Evolutionary conservation across 2,888 invertebrate species (phyloP), one percentile per base, ranked within the genome.

Genomic region (Opisthograptis luteolata): DNA sequence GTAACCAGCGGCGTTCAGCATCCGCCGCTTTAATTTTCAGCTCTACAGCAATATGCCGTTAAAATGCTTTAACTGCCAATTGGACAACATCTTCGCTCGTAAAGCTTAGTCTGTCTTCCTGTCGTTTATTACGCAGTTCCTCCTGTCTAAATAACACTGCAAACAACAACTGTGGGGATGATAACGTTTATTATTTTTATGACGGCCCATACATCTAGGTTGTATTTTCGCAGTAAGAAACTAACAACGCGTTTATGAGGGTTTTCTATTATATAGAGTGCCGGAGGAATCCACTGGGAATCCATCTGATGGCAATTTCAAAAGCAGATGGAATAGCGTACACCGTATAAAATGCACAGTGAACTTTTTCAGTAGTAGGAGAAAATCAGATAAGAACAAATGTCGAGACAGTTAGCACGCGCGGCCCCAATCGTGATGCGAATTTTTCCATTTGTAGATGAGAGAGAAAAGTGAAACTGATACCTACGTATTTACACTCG

Each of bases 401-500:
- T 72, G 68, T 66, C 61, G 60, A 69, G 76, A 70, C 75, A 72
- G 75, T 75, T 71, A 73, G 75, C 87, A 87, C 85, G 87, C 79
- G 79, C 79, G 84, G 69, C 87, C 86, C 60, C 79, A 68, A 83
- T 89, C 89, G 89, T 89, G 89, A 79, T 75, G 71, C 70, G 87
- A 86, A 87, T 89, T 81, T 78, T 71, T 72, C 79, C 77, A 73
- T 77, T 72, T 74, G 72, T 73, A 81, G 79, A 82, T 78, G 79
- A 79, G 81, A 79, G 81, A 75, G 84, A 88, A 50, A 90, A 89
- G 89, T 87, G 87, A 89, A 89, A 87, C 83, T 85, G 84, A 85
- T 87, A 79, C 75, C 71, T 72, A 69, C 75, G 73, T 73, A 67
- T 73, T 81, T 74, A 75, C 73, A 70, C 70, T 70, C 62, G 71